Evolutionary conservation across 2,113 vertebrate species (phyloP).

Genomic region (Meleagris gallopavo): DNA sequence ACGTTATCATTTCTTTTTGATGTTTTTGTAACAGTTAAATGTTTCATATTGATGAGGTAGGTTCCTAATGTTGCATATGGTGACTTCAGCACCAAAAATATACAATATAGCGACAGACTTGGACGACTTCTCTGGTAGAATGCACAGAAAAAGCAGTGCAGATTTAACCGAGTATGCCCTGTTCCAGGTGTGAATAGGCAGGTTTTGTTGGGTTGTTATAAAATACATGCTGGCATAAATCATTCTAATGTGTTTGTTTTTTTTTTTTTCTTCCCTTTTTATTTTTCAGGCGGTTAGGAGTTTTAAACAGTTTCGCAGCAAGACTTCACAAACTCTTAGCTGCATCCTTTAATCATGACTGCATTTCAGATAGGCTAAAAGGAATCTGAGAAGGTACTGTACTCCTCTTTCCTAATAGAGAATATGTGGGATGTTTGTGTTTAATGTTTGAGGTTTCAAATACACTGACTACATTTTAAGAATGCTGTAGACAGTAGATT

Average conservation of each 20-base stretch:
- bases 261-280: conserved; percentile 45
- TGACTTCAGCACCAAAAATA: background rate
- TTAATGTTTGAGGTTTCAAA: background rate
- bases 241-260: conserved; percentile 29
- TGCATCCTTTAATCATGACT: conserved; percentile 78
- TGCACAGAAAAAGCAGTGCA: background rate
- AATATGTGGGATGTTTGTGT: background rate
- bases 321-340: conserved; percentile 60
- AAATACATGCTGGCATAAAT: background rate
- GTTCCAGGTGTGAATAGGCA: background rate
- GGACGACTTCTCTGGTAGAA: background rate
- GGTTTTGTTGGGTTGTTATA: background rate
- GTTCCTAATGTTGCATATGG: background rate
- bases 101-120: background rate
- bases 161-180: background rate
- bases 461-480: background rate
- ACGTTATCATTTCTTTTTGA: accelerated
- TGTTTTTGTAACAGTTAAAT: background rate
- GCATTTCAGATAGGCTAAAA: conserved; percentile 80
- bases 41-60: background rate
- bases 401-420: background rate
- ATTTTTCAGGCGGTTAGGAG: conserved; percentile 75
- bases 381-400: conserved; percentile 78
- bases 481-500: background rate
- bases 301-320: conserved; percentile 50